These are phyloP conservation scores for Delphinus delphis DNA, from an alignment of 2,113 vertebrate species.

Conservation along the genomic window DNA sequence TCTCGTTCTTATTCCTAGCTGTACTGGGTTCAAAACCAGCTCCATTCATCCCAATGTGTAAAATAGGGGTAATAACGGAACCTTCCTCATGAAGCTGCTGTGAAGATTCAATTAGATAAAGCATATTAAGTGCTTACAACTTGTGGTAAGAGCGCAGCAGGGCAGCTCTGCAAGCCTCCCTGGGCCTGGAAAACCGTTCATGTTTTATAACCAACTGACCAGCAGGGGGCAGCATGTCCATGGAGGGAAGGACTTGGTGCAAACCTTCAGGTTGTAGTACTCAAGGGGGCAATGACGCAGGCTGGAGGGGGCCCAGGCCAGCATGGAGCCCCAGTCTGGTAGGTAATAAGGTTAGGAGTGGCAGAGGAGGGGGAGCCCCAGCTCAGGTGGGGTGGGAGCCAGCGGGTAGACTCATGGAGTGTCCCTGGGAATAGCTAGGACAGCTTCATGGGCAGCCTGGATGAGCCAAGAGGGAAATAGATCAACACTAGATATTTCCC, in stretches of 20 bases:
- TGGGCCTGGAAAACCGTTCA: background rate
- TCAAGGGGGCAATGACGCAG: fast-evolving
- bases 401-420: background rate
- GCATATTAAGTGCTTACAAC: background rate
- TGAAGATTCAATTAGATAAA: background rate
- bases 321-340: background rate
- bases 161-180: fast-evolving
- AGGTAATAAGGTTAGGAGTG: background rate
- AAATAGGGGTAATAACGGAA: background rate
- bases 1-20: background rate
- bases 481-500: background rate
- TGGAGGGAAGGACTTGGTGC: background rate
- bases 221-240: slow-evolving; percentile 54
- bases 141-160: background rate
- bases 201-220: background rate
- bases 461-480: background rate
- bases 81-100: background rate
- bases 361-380: fast-evolving
- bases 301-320: background rate
- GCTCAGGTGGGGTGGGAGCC: background rate
- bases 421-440: background rate
- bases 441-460: background rate
- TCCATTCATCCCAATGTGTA: background rate
- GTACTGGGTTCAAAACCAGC: background rate
- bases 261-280: background rate